Conservation (phyloP, 2,797 vertebrate genomes). For the Ibycter americanus region DNA sequence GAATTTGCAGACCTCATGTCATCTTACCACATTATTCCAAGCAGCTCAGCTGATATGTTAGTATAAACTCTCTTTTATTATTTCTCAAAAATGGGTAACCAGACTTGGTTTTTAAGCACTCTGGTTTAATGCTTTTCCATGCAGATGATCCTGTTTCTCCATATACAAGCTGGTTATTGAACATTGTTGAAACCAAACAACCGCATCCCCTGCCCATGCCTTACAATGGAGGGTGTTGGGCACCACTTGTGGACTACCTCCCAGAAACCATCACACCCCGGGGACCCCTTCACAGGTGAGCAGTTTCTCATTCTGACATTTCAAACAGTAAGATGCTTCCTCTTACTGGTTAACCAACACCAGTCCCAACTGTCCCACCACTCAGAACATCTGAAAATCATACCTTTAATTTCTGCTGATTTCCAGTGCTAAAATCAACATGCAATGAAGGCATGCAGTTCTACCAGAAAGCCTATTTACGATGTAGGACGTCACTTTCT, state of each 20-base stretch:
- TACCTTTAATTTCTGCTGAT: not conserved
- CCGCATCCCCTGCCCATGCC: conserved; percentile 97
- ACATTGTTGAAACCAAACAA: conserved; percentile 91
- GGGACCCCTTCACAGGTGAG: conserved; percentile 94
- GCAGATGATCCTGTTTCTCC: conserved; percentile 93
- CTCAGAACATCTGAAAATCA: not conserved
- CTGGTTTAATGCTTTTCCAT: not conserved
- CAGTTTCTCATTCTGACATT: not conserved
- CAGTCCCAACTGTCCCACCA: not conserved
- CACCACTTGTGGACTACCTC: conserved; percentile 95
- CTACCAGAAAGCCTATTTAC: not conserved
- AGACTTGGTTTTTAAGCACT: not conserved
- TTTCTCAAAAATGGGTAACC: not conserved
- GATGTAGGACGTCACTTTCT: not conserved
- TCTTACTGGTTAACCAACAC: not conserved
- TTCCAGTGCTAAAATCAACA: not conserved
- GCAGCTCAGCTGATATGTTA: conserved; percentile 5
- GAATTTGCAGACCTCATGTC: conserved; percentile 7
- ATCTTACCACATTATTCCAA: not conserved
- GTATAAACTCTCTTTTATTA: not conserved
- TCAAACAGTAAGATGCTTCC: not conserved
- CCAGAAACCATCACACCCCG: conserved; percentile 96
- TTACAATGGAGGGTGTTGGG: conserved; percentile 96
- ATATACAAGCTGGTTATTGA: conserved; percentile 93
- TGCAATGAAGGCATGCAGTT: not conserved